Evolutionary conservation across 1,140 invertebrate species (phyloP).

Genomic region (Pygmarrhopalites habei): DNA sequence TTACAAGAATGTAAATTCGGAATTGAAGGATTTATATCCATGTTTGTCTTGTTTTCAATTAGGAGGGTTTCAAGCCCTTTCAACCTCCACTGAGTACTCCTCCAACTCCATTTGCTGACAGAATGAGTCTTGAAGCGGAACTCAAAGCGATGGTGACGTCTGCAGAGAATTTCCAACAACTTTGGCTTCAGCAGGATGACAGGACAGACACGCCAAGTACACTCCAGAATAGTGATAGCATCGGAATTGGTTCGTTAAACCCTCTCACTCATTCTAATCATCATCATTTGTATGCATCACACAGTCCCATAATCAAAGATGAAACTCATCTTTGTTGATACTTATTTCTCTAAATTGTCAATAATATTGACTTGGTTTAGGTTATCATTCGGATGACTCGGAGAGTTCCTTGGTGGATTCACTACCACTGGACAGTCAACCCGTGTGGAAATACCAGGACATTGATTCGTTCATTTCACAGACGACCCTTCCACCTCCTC

Average conservation of each 20-base stretch:
- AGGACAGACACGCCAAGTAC: constrained; percentile 8
- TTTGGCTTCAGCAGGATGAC: neutral
- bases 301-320: too few species aligned
- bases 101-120: constrained; percentile 63
- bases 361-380: too few species aligned
- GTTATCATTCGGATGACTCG: constrained; percentile 5
- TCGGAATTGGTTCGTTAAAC: constrained; percentile 7
- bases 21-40: too few species aligned
- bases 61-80: constrained; percentile 53
- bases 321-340: too few species aligned
- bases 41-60: too few species aligned
- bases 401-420: constrained; percentile 7
- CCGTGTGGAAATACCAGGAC: constrained; percentile 43
- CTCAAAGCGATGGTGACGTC: constrained; percentile 26
- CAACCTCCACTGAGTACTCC: constrained; percentile 58
- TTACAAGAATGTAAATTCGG: too few species aligned
- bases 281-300: too few species aligned
- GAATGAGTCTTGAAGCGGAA: constrained; percentile 43
- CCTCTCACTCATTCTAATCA: neutral
- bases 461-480: constrained; percentile 75
- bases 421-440: constrained; percentile 1
- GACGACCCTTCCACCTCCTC: constrained; percentile 66
- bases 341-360: too few species aligned
- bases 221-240: constrained; percentile 7
- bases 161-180: constrained; percentile 1